These are phyloP conservation scores for Parus major DNA, from an alignment of 2,113 vertebrate species.

Conservation along the genomic window DNA sequence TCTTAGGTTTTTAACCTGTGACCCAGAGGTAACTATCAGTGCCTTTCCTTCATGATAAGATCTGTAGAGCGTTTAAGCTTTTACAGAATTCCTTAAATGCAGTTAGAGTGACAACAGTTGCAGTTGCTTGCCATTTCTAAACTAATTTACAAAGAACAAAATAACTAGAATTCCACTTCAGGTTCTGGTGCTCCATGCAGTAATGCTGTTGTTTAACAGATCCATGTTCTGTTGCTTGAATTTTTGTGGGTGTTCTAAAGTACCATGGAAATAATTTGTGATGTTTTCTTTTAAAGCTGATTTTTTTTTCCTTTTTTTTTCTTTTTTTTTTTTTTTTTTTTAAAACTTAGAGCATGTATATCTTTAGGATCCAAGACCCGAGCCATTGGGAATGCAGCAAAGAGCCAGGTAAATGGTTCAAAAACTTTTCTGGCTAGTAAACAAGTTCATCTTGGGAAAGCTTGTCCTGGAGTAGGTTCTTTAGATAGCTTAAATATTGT, in stretches of 20 bases:
- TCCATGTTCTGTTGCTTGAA: background rate
- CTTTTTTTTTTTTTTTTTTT: background rate
- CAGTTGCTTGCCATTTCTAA: background rate
- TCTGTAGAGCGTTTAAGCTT: background rate
- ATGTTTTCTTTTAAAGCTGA: background rate
- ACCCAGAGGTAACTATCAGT: background rate
- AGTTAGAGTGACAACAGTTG: background rate
- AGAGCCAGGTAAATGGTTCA: constrained; percentile 86
- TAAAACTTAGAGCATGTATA: constrained; percentile 84
- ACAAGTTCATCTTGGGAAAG: background rate
- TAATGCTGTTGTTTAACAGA: background rate
- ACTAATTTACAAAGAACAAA: background rate
- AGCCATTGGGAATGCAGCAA: constrained; percentile 93
- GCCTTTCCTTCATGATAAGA: background rate
- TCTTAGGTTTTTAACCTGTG: background rate
- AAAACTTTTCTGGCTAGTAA: background rate
- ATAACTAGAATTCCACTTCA: background rate
- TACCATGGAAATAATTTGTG: background rate
- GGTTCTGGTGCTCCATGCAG: background rate
- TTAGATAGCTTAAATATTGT: background rate
- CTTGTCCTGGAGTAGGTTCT: background rate
- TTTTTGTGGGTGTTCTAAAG: background rate
- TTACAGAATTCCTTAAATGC: background rate
- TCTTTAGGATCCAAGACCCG: constrained; percentile 92
- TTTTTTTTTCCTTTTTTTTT: background rate